These are phyloP conservation scores for Ostrea denselamellosa DNA, from an alignment of 1,140 invertebrate genomes.

Conservation along the genomic window DNA sequence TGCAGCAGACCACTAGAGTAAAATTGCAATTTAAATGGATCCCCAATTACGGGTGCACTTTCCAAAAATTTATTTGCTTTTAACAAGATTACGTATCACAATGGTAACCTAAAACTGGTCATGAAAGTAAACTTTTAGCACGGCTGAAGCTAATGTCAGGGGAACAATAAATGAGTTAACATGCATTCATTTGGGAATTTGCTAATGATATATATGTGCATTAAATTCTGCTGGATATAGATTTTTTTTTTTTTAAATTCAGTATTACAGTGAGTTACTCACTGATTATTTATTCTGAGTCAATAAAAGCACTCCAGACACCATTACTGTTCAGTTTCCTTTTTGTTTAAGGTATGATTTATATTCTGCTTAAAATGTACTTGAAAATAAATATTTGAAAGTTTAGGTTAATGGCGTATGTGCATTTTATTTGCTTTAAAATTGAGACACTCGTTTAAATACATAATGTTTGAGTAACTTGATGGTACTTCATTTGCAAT, in stretches of 20 bases:
- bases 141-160: too few relatives aligned
- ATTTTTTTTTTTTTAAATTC: background rate
- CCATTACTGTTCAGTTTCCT: background rate
- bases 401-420: too few relatives aligned
- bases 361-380: background rate
- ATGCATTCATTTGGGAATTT: background rate
- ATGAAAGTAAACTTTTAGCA: too few relatives aligned
- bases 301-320: background rate
- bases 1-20: background rate
- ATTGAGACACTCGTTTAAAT: too few relatives aligned
- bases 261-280: background rate
- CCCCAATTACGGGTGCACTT: background rate
- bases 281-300: background rate
- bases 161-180: background rate
- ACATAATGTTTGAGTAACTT: too few relatives aligned
- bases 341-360: background rate
- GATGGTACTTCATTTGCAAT: too few relatives aligned
- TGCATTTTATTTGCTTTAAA: too few relatives aligned
- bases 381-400: too few relatives aligned
- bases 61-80: background rate
- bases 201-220: background rate
- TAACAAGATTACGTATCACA: background rate
- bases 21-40: background rate
- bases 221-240: background rate
- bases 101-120: background rate